phyloP scores from a whole-genome alignment of 2,888 invertebrate genomes.

The Hartigia nigra region DNA sequence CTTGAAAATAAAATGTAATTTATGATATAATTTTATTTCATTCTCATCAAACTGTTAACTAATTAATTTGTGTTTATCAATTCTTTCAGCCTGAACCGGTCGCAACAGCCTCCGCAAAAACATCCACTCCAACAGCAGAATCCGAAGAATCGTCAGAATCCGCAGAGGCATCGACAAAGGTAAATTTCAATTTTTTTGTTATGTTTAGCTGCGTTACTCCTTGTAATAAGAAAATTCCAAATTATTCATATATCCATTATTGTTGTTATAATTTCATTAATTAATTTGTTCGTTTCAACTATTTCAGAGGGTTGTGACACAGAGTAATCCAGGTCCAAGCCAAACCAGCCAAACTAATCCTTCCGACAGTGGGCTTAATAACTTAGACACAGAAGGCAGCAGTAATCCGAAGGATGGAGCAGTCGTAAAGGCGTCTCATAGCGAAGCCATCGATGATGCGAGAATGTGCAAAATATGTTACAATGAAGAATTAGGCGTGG shows the following conservation, averaged over 20 bases:
- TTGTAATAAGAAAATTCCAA: background rate
- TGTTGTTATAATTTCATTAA: background rate
- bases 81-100: background rate
- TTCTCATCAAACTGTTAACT: background rate
- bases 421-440: conserved; percentile 35
- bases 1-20: background rate
- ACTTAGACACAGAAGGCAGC: background rate
- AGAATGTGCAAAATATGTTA: conserved; percentile 93
- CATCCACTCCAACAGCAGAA: background rate
- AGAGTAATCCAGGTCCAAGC: background rate
- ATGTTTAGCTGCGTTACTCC: background rate
- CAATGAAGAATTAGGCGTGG: conserved; percentile 86
- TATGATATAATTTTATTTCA: background rate
- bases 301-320: background rate
- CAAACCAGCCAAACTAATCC: background rate
- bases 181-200: background rate
- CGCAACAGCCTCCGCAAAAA: background rate
- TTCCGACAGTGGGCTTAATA: background rate
- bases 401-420: conserved; percentile 22
- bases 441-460: conserved; percentile 60
- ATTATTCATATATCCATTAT: background rate
- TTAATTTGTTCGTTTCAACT: background rate
- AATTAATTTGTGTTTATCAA: background rate
- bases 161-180: background rate
- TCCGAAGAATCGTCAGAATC: background rate